Conservation (phyloP, 2,888 invertebrate species). For the Boloria euphrosyne region DNA sequence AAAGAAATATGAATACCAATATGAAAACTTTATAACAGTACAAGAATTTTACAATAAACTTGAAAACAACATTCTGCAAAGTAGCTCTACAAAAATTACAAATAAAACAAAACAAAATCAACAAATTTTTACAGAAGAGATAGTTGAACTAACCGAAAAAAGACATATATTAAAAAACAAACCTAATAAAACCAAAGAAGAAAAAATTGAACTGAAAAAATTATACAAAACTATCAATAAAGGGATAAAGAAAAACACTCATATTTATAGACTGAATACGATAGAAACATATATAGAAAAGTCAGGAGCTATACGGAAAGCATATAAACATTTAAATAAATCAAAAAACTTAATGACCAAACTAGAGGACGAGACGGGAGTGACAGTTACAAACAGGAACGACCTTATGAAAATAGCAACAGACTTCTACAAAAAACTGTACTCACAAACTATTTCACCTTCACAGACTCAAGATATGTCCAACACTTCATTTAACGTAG, state of each 20-base stretch:
- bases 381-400: neutral
- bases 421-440: neutral
- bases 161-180: no score
- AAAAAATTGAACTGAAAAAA: neutral
- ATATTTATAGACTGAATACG: no score
- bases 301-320: neutral
- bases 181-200: neutral
- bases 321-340: neutral
- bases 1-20: no score
- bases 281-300: neutral
- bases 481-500: neutral
- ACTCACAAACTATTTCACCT: neutral
- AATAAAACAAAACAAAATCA: no score
- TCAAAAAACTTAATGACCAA: neutral
- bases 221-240: no score
- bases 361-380: neutral
- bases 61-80: no score
- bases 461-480: neutral
- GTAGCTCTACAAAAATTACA: no score
- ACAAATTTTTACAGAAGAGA: no score
- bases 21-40: no score
- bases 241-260: no score
- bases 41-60: no score
- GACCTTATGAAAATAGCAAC: neutral
- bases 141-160: no score